Evolutionary conservation across 2,888 invertebrate species (phyloP), one percentile per base, ranked within the genome.

Genomic region (Hemaris fuciformis): DNA sequence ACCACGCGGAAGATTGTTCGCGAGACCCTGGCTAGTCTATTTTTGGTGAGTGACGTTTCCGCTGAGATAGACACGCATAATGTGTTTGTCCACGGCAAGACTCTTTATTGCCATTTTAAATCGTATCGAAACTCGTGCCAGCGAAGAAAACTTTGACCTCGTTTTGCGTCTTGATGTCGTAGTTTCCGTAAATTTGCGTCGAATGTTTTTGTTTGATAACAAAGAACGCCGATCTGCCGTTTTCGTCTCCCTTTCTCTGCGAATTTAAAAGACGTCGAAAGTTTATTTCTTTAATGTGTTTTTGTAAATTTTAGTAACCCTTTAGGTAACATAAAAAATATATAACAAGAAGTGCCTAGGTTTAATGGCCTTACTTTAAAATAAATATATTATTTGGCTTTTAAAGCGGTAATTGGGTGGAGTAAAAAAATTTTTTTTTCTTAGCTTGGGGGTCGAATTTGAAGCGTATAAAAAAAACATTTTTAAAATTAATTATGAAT

Each of bases 11-110:
- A 89, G 85, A 66, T 68, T 80, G 64, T 72, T 70, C 71, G 76
- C 73, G 75, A 85, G 86, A 87, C 89, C 89, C 89, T 89, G 90
- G 80, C 71, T 77, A 73, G 68, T 81, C 89, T 90, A 90, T 90
- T 90, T 90, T 89, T 83, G 89, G 87, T 83, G 66, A 75, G 79
- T 79, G 80, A 80, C 83, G 80, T 85, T 85, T 87, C 84, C 84
- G 81, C 75, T 75, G 71, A 73, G 74, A 80, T 72, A 75, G 68
- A 74, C 71, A 70, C 69, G 64, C 68, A 74, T 72, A 74, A 31
- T 48, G 46, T 57, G 57, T 62, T 62, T 59, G 59, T 56, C 31
- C 56, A 60, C 45, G 38, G 46, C 62, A 45, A 45, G 4, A 6
- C 7, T 58, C 6, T 72, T 73, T 73, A 73, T 70, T 72, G 66